Conservation (phyloP, 2,113 vertebrate genomes). For the Amphiprion percula region DNA sequence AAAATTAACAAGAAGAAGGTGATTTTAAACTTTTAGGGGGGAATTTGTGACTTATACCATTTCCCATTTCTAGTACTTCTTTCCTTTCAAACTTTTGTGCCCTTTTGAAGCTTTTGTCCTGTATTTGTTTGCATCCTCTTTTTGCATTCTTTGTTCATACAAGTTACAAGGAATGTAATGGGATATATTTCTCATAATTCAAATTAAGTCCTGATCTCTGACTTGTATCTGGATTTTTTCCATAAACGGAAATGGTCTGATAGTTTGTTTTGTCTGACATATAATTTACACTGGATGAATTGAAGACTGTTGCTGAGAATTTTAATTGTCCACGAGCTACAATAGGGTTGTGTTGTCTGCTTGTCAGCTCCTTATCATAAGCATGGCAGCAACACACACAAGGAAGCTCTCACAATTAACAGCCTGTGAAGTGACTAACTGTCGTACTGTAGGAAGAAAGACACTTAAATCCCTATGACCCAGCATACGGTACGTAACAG, state of each 20-base stretch:
- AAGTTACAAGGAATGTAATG: neutral
- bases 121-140: slow-evolving; percentile 8
- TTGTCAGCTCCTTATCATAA: slow-evolving; percentile 21
- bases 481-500: neutral
- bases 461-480: neutral
- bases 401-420: neutral
- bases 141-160: neutral
- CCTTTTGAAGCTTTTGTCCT: neutral
- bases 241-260: slow-evolving; percentile 4
- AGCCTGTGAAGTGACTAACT: neutral
- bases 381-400: neutral
- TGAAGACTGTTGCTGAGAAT: slow-evolving; percentile 37
- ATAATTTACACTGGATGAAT: slow-evolving; percentile 15
- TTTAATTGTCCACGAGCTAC: slow-evolving; percentile 22
- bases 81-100: neutral
- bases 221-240: neutral
- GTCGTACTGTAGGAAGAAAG: neutral
- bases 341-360: slow-evolving; percentile 33
- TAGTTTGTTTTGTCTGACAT: neutral
- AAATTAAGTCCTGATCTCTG: neutral
- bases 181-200: too few species aligned
- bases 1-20: neutral
- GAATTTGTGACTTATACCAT: neutral
- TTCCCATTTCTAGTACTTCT: slow-evolving; percentile 24
- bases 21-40: neutral